Conservation (phyloP, 2,797 vertebrate species). For the Sebastes diploproa region DNA sequence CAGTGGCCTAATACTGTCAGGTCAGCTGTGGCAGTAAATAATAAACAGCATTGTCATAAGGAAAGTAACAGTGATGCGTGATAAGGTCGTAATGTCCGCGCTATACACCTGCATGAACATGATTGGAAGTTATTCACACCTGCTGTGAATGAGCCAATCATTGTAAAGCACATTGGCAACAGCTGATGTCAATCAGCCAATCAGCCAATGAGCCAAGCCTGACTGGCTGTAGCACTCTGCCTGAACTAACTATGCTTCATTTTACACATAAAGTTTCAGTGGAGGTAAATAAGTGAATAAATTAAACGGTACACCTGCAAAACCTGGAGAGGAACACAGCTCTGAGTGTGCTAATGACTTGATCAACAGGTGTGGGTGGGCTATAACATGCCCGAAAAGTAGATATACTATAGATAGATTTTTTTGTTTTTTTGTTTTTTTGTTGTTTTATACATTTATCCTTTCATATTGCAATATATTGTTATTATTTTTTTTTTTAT, state of each 20-base stretch:
- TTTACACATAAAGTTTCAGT: not conserved
- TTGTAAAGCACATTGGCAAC: too few relatives aligned
- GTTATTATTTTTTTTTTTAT: too few relatives aligned
- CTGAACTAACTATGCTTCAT: not conserved
- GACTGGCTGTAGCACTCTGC: rapidly evolving
- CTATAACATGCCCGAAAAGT: not conserved
- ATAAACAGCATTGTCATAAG: not conserved
- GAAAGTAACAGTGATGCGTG: not conserved
- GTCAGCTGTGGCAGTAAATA: not conserved
- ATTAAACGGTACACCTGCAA: not conserved
- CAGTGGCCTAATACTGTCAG: not conserved
- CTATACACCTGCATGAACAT: not conserved
- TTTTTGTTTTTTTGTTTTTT: too few relatives aligned
- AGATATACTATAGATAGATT: too few relatives aligned
- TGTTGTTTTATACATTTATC: too few relatives aligned
- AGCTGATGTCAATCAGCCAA: not conserved
- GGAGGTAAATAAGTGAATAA: not conserved
- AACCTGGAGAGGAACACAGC: not conserved
- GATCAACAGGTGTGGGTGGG: not conserved
- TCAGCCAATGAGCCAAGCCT: not conserved
- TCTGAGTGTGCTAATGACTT: not conserved
- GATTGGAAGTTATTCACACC: not conserved
- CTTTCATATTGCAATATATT: too few relatives aligned
- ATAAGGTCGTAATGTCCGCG: too few relatives aligned
- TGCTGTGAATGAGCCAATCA: not conserved